A percentile compares a stretch with the other conserved stretches of the same genome.
Conservation (phyloP, 1,140 invertebrate genomes). For the Lucilia cuprina region DNA sequence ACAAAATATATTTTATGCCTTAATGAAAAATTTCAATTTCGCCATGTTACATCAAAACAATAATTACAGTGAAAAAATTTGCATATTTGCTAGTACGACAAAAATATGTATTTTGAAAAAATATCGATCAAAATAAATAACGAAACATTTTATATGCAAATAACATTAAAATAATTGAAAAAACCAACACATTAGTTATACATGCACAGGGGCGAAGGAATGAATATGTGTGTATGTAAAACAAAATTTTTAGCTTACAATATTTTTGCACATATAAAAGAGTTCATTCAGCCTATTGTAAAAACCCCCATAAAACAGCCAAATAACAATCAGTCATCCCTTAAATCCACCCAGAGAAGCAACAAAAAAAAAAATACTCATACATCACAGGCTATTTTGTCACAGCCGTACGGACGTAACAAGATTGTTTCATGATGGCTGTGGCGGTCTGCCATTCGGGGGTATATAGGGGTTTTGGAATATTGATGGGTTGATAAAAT, state of each 20-base stretch:
- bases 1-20: too few relatives aligned
- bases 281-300: not conserved
- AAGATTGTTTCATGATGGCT: not conserved
- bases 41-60: not conserved
- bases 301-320: not conserved
- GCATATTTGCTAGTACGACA: too few relatives aligned
- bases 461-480: not conserved
- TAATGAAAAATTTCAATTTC: not conserved
- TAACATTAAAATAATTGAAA: not conserved
- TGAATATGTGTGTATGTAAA: too few relatives aligned
- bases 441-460: too few relatives aligned
- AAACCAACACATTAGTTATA: not conserved
- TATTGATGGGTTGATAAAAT: not conserved
- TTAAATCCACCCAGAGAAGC: not conserved
- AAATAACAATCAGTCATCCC: not conserved
- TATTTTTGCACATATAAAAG: not conserved
- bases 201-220: too few relatives aligned
- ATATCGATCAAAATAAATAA: not conserved
- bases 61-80: not conserved
- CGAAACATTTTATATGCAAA: constrained; percentile 12
- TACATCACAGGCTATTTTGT: not conserved
- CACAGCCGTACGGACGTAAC: not conserved
- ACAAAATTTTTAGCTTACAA: not conserved
- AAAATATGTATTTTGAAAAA: not conserved
- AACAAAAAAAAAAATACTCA: not conserved